A percentile compares a stretch with the other conserved stretches of the same genome.
Evolutionary conservation across 2,797 vertebrate genomes (phyloP).

Genomic region (Cryptoprocta ferox): DNA sequence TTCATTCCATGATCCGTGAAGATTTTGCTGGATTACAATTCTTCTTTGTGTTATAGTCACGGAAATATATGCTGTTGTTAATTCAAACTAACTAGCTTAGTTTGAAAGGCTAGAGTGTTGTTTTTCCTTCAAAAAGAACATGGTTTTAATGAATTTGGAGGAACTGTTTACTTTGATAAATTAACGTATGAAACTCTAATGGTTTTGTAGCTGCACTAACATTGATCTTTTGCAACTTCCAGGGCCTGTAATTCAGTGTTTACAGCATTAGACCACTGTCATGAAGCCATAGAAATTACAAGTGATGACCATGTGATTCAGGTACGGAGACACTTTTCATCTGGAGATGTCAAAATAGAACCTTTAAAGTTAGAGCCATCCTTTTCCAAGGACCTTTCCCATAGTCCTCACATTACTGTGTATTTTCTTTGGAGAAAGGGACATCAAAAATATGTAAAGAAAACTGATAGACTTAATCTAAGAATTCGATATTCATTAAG

Average conservation of each 20-base stretch:
- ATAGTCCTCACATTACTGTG: constrained; percentile 32
- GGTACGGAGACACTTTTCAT: constrained; percentile 80
- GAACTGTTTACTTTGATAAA: constrained; percentile 21
- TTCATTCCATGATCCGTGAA: neutral
- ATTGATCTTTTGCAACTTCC: constrained; percentile 77
- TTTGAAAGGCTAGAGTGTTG: neutral
- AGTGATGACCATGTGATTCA: constrained; percentile 94
- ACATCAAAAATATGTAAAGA: neutral
- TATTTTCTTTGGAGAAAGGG: constrained; percentile 28
- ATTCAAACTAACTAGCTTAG: neutral
- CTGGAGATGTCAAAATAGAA: constrained; percentile 10
- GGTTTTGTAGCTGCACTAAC: constrained; percentile 76
- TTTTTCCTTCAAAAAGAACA: neutral
- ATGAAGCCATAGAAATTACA: constrained; percentile 98
- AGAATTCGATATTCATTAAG: neutral
- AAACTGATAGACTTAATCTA: neutral
- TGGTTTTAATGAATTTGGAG: neutral
- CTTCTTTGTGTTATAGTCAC: neutral
- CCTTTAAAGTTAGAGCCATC: neutral
- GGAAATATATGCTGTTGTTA: neutral
- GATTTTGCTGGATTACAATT: neutral
- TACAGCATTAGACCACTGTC: constrained; percentile 95
- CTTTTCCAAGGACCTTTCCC: neutral
- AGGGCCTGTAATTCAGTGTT: constrained; percentile 97
- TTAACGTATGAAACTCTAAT: neutral